These are phyloP conservation scores for Drosophila monieri DNA, from an alignment of 2,888 invertebrate species.

Conservation along the genomic window DNA sequence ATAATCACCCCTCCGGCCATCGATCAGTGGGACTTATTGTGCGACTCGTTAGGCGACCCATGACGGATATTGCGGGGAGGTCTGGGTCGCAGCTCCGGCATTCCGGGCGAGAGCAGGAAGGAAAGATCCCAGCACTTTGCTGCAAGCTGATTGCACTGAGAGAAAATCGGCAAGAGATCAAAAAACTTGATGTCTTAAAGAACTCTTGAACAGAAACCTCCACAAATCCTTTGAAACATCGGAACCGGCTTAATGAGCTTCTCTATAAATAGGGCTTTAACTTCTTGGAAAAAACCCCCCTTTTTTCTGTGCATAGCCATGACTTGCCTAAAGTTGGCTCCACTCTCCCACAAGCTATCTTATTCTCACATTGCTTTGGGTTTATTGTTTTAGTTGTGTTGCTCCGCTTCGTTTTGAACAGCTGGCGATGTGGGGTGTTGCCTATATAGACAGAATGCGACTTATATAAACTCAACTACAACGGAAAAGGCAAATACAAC, in stretches of 20 bases:
- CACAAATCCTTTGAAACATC: too few species aligned
- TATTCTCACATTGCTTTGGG: slow-evolving; percentile 35
- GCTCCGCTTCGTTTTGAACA: slow-evolving; percentile 38
- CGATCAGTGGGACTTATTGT: slow-evolving; percentile 36
- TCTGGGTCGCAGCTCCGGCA: slow-evolving; percentile 31
- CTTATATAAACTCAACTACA: slow-evolving; percentile 63
- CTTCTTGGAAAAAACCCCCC: background rate
- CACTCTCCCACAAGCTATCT: slow-evolving; percentile 23
- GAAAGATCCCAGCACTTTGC: background rate
- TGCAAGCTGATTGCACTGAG: slow-evolving; percentile 19
- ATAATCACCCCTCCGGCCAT: slow-evolving; percentile 25
- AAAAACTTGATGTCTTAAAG: background rate
- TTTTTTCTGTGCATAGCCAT: slow-evolving; percentile 25
- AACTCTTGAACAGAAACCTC: too few species aligned
- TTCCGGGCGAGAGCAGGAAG: slow-evolving; percentile 24
- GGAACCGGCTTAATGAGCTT: background rate
- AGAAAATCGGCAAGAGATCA: background rate
- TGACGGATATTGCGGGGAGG: slow-evolving; percentile 34
- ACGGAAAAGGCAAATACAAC: slow-evolving; percentile 37
- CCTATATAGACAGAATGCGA: slow-evolving; percentile 36
- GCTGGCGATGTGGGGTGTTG: slow-evolving; percentile 30
- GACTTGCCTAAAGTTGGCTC: slow-evolving; percentile 37
- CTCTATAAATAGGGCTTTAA: background rate
- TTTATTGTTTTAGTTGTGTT: slow-evolving; percentile 66
- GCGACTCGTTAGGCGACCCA: slow-evolving; percentile 39